Percentiles rank a stretch among this genome's conserved stretches.
These are phyloP conservation scores for Musca domestica DNA, from an alignment of 1,140 invertebrate genomes.

Conservation along the genomic window DNA sequence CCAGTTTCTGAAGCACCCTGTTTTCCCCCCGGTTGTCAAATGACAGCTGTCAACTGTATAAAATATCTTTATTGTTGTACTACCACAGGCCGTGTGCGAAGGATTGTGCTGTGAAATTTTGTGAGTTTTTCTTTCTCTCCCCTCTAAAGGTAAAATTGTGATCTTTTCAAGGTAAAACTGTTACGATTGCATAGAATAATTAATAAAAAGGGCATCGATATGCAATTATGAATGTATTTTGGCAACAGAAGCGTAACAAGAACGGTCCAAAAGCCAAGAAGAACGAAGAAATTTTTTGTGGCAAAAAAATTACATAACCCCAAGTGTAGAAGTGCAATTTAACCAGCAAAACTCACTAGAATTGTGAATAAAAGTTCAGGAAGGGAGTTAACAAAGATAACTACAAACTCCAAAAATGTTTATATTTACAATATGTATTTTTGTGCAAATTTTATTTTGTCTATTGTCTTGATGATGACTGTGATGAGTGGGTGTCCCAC, in stretches of 20 bases:
- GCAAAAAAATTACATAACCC: slow-evolving; percentile 27
- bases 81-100: background rate
- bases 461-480: slow-evolving; percentile 31
- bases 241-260: background rate
- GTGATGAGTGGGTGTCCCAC: background rate
- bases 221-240: background rate
- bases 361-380: too few relatives aligned
- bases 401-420: slow-evolving; percentile 44
- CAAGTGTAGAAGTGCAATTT: background rate
- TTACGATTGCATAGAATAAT: background rate
- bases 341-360: too few relatives aligned
- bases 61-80: background rate
- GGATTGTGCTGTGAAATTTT: background rate
- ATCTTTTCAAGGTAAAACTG: background rate
- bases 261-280: background rate
- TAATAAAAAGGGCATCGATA: background rate
- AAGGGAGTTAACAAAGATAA: too few relatives aligned
- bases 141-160: background rate
- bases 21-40: too few relatives aligned
- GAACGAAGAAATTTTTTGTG: background rate
- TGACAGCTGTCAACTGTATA: background rate
- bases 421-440: slow-evolving; percentile 51
- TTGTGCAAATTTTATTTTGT: slow-evolving; percentile 46
- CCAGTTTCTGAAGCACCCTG: too few relatives aligned
- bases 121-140: too few relatives aligned